Evolutionary conservation across 2,113 vertebrate species (phyloP).

Genomic region (Azemiops feae): DNA sequence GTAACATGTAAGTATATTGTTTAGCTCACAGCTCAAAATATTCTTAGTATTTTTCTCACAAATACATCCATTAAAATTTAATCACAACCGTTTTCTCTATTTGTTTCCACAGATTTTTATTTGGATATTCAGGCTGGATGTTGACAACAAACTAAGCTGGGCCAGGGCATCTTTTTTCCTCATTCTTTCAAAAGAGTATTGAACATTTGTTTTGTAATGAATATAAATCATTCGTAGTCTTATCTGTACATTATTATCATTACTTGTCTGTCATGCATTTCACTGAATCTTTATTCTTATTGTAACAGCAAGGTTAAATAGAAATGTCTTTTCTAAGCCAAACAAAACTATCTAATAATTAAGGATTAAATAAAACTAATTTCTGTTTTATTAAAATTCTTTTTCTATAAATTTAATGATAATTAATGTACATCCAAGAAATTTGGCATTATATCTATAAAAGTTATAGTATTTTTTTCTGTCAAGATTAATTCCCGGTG

Average conservation of each 20-base stretch:
- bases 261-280: not conserved
- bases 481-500: not conserved
- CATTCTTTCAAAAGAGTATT: not conserved
- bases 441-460: not conserved
- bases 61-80: not conserved
- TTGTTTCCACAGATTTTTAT: not conserved
- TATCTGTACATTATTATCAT: not conserved
- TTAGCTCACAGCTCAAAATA: not conserved
- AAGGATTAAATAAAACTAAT: not conserved
- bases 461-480: not conserved
- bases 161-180: no score
- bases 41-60: not conserved
- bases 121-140: no score
- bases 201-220: not conserved
- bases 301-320: not conserved
- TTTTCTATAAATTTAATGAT: not conserved
- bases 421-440: not conserved
- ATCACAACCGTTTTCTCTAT: not conserved
- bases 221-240: not conserved
- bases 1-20: not conserved
- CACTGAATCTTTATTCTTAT: not conserved
- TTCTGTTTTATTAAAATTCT: not conserved
- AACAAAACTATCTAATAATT: not conserved
- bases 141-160: no score
- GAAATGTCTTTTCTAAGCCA: not conserved